A percentile compares a stretch with the other conserved stretches of the same genome.
Conservation (phyloP, 2,797 vertebrate species). For the Sternarchorhynchus goeldii region DNA sequence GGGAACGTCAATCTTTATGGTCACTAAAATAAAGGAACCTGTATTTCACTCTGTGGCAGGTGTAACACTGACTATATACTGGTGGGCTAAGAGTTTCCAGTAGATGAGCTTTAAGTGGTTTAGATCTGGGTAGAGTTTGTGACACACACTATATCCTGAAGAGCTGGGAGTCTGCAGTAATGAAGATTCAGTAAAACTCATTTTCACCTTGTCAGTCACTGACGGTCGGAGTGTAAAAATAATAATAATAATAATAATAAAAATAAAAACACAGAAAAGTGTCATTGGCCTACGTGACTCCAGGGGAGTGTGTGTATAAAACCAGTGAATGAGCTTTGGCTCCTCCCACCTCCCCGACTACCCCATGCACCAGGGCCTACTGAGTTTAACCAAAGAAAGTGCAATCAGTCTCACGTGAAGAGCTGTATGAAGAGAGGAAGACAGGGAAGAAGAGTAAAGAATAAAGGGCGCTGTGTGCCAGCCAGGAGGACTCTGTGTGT, state of each 20-base stretch:
- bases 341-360: not conserved
- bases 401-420: slow-evolving; percentile 36
- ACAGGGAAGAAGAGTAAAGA: slow-evolving; percentile 5
- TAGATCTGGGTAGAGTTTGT: not conserved
- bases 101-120: not conserved
- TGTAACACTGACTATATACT: slow-evolving; percentile 7
- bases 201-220: slow-evolving; percentile 1
- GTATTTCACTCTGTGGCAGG: not conserved
- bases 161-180: not conserved
- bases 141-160: not conserved
- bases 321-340: not conserved
- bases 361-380: not conserved
- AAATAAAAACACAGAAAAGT: not conserved
- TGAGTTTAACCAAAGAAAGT: not conserved
- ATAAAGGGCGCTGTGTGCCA: slow-evolving; percentile 12
- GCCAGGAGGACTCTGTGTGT: slow-evolving; percentile 1
- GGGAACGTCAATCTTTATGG: not conserved
- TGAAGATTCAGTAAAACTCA: not conserved
- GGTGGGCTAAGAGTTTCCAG: not conserved
- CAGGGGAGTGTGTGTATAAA: not conserved
- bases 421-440: slow-evolving; percentile 1
- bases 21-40: not conserved
- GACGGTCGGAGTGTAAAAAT: not conserved
- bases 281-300: too few species aligned
- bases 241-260: not conserved